These are phyloP conservation scores for Pseudorhombus dupliciocellatus DNA, from an alignment of 2,113 vertebrate genomes.

Conservation along the genomic window DNA sequence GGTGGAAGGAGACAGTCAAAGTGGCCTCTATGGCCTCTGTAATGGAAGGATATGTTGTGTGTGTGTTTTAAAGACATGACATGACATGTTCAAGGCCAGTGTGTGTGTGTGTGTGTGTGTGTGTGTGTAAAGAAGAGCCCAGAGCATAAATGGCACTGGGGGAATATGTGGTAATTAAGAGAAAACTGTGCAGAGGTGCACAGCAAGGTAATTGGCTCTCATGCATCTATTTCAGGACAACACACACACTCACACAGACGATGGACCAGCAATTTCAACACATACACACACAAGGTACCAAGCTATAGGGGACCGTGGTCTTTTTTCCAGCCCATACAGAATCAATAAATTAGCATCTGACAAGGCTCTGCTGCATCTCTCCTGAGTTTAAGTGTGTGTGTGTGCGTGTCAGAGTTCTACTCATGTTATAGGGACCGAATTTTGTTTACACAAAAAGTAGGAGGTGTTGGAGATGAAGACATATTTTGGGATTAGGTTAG, in stretches of 20 bases:
- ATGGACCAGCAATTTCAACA: slow-evolving; percentile 33
- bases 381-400: slow-evolving; percentile 19
- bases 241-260: slow-evolving; percentile 33
- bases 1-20: neutral
- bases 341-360: slow-evolving; percentile 47
- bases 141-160: slow-evolving; percentile 56
- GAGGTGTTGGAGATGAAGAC: no score
- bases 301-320: slow-evolving; percentile 14
- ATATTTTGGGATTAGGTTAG: no score
- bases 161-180: slow-evolving; percentile 71
- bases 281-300: slow-evolving; percentile 4
- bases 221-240: slow-evolving; percentile 55
- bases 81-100: slow-evolving; percentile 51
- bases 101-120: slow-evolving; percentile 1
- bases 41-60: slow-evolving; percentile 22
- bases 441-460: no score
- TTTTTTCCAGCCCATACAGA: slow-evolving; percentile 28
- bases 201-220: slow-evolving; percentile 56
- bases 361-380: slow-evolving; percentile 25
- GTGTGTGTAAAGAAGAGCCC: neutral
- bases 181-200: slow-evolving; percentile 62
- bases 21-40: slow-evolving; percentile 8
- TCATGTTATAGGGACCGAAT: no score
- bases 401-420: no score
- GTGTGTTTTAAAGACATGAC: slow-evolving; percentile 49